Base-by-base conservation (phyloP, 2,888 invertebrate genomes). In the Prostheceraeus crozeri region DNA sequence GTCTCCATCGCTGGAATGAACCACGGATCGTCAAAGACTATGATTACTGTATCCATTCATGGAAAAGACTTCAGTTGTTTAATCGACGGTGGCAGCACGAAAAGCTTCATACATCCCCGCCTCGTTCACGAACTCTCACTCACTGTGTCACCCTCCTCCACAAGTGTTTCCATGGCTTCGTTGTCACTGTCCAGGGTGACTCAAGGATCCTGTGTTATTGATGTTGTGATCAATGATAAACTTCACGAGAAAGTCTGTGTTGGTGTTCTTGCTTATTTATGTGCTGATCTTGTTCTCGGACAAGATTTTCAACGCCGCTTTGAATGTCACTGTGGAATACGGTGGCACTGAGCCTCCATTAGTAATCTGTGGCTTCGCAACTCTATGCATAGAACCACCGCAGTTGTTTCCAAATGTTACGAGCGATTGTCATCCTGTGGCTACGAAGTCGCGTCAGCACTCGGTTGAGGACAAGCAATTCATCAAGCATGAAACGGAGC, bases 81-180 rank as follows among this genome's bases (percentile, higher is more conserved):
- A 52, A 56, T 56, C 52, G 52, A 56, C 53, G 53, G 25, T 53
- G 57, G 57, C 51, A 56, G 45, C 10, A 25, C 40, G 21, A 52
- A 54, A 28, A 53, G 35, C 35, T 53, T 27, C 31, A 53, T 53
- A 33, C 19, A 19, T 31, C 28, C 19, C 31, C 31, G 35, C 33
- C 30, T 53, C 35, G 54, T 53, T 11, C 27, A 35, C 30, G 21
- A 19, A 31, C 35, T 28, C 19, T 31, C 28, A 21, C 35, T 53
- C 21, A 19, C 33, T 19, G 54, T 33, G 23, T 19, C 30, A 33
- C 30, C 54, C 28, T 53, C 11, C 35, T 3, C 30, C 33, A 31
- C 16, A 33, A n/a, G 25, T 16, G 51, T 51, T 8, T 25, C n/a
- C 28, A 27, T 51, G 51, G 51, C 28, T 27, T 51, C 51, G 25